Evolutionary conservation across 1,140 invertebrate species (phyloP).

Genomic region (Drosophila mayri): DNA sequence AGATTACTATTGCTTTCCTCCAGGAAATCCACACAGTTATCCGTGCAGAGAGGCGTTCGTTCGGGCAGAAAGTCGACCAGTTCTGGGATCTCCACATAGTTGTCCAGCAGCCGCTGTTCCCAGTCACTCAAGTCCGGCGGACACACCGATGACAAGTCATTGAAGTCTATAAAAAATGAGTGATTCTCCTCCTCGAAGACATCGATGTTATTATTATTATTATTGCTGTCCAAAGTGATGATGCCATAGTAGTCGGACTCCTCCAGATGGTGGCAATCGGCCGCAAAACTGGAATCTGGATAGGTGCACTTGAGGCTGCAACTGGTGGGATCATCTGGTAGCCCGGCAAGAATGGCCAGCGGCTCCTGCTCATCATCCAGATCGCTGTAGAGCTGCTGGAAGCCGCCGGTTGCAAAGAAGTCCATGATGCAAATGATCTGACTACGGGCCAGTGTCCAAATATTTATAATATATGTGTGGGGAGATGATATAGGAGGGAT

Average conservation of each 20-base stretch:
- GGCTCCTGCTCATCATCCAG: conserved; percentile 50
- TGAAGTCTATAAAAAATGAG: conserved; percentile 53
- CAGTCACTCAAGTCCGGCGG: conserved; percentile 72
- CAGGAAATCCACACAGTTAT: conserved; percentile 84
- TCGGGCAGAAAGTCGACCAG: conserved; percentile 83
- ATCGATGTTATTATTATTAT: neutral
- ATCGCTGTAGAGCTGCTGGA: conserved; percentile 79
- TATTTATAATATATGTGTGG: conserved; percentile 54
- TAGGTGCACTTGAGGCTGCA: conserved; percentile 41
- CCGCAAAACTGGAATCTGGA: conserved; percentile 24
- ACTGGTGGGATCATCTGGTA: neutral
- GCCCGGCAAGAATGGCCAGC: conserved; percentile 3
- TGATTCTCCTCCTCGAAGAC: conserved; percentile 11
- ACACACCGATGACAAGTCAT: conserved; percentile 16
- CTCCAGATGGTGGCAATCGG: conserved; percentile 1
- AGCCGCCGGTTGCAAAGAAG: conserved; percentile 81
- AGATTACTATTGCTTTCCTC: conserved; percentile 81
- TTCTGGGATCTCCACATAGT: conserved; percentile 80
- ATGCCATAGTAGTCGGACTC: conserved; percentile 65
- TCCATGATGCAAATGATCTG: conserved; percentile 70
- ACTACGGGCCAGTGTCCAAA: conserved; percentile 54
- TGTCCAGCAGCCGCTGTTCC: conserved; percentile 75
- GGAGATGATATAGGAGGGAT: neutral
- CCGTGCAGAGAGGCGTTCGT: conserved; percentile 84
- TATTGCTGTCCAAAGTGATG: conserved; percentile 63